Conservation (phyloP, 2,797 vertebrate species). For the Paguma larvata region DNA sequence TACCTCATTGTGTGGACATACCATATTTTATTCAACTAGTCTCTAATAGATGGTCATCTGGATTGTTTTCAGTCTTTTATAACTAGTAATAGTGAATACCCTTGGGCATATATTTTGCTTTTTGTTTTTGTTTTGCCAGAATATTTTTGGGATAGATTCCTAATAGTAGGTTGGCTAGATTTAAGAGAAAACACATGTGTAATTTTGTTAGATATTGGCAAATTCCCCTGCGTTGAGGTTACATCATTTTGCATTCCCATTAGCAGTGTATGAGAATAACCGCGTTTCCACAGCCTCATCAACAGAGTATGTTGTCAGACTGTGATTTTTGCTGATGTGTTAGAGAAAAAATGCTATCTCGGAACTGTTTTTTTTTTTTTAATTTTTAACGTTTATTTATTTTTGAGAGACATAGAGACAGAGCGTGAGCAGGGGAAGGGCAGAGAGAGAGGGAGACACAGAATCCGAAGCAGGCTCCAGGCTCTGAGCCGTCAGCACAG, state of each 20-base stretch:
- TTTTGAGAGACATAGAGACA: too few species aligned
- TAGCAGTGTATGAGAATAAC: neutral
- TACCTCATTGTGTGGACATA: neutral
- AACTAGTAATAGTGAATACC: conserved; percentile 37
- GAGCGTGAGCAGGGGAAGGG: too few species aligned
- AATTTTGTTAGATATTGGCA: conserved; percentile 5
- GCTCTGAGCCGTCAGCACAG: too few species aligned
- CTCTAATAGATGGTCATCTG: neutral
- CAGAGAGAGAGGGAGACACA: too few species aligned
- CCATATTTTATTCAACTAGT: neutral
- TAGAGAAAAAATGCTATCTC: conserved; percentile 9
- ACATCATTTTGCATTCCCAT: neutral
- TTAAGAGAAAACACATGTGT: neutral
- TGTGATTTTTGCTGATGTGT: neutral
- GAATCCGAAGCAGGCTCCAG: too few species aligned
- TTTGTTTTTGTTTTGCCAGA: conserved; percentile 38
- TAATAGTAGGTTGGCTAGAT: neutral
- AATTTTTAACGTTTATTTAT: too few species aligned
- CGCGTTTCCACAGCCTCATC: neutral
- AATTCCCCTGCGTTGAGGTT: neutral
- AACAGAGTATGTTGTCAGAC: neutral
- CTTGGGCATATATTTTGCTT: neutral
- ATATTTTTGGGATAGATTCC: conserved; percentile 20
- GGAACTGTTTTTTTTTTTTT: conserved; percentile 45
- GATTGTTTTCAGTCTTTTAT: conserved; percentile 14